Percentiles rank a stretch among this genome's conserved stretches.
phyloP scores from a whole-genome alignment of 2,888 invertebrate species.

The Tachystola acroxantha region DNA sequence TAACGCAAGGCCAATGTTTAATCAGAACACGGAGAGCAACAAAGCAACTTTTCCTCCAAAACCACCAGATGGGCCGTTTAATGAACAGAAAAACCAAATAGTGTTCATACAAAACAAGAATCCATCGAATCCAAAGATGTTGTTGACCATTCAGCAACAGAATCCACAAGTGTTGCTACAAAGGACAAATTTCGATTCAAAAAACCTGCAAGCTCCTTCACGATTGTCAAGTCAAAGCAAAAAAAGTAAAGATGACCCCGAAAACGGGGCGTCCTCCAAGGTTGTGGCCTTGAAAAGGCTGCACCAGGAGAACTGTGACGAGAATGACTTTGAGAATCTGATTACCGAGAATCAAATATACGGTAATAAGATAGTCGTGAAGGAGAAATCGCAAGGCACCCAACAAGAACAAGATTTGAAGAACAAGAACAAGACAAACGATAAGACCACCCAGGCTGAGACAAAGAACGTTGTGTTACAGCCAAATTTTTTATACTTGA shows the following conservation, averaged over 20 bases:
- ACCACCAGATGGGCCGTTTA: conserved; percentile 40
- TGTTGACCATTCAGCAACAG: conserved; percentile 57
- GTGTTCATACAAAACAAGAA: conserved; percentile 60
- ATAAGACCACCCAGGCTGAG: conserved; percentile 40
- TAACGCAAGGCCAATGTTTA: conserved; percentile 35
- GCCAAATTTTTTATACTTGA: conserved; percentile 65
- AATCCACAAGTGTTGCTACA: conserved; percentile 59
- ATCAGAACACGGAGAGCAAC: conserved; percentile 44
- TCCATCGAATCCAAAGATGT: conserved; percentile 52
- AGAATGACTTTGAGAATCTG: conserved; percentile 75
- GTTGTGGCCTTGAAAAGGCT: conserved; percentile 68
- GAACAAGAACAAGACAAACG: conserved; percentile 33
- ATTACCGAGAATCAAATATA: conserved; percentile 77
- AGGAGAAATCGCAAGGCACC: conserved; percentile 68
- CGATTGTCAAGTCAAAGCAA: conserved; percentile 60
- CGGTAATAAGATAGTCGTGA: conserved; percentile 76
- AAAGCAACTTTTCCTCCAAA: conserved; percentile 43
- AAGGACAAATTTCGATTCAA: conserved; percentile 58
- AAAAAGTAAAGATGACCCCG: conserved; percentile 61
- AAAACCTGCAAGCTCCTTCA: conserved; percentile 73
- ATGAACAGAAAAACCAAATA: conserved; percentile 61
- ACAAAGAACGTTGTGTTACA: conserved; percentile 58
- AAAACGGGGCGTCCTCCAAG: conserved; percentile 51
- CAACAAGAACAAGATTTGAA: conserved; percentile 61
- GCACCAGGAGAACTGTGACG: conserved; percentile 69